A percentile compares a stretch with the other conserved stretches of the same genome.
Evolutionary conservation across 2,113 vertebrate genomes (phyloP).

Genomic region (Crotalus helleri): DNA sequence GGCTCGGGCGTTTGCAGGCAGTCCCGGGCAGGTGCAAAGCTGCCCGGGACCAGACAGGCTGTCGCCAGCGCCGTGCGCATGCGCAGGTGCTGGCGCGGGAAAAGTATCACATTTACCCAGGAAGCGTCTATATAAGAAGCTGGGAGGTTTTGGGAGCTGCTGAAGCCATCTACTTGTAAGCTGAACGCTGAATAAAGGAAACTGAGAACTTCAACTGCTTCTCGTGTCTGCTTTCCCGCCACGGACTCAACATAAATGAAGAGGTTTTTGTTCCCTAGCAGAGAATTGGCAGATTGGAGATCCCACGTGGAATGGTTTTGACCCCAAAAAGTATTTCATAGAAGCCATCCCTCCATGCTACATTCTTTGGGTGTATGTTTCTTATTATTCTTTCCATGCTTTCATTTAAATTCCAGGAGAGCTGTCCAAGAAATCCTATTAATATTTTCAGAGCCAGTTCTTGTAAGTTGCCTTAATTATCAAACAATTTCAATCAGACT

Average conservation of each 20-base stretch:
- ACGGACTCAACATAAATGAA: background rate
- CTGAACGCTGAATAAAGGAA: no score
- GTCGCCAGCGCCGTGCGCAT: no score
- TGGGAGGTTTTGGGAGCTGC: no score
- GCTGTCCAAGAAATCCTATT: background rate
- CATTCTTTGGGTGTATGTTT: background rate
- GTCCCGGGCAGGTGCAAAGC: no score
- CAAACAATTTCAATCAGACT: conserved; percentile 22
- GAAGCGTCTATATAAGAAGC: no score
- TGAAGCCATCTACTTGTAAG: no score
- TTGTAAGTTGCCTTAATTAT: conserved; percentile 12
- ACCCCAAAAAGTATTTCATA: background rate
- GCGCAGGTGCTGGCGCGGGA: no score
- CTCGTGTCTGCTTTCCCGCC: no score
- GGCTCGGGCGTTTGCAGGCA: no score
- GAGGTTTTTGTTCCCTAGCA: background rate
- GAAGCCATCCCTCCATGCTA: conserved; percentile 20
- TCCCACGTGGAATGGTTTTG: conserved; percentile 29
- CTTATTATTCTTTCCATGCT: background rate
- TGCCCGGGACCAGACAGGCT: no score
- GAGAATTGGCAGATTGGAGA: background rate
- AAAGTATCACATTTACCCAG: no score
- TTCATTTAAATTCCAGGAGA: background rate
- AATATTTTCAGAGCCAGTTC: background rate
- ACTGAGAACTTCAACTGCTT: no score